Evolutionary conservation across 1,140 invertebrate species (phyloP).

Genomic region (Antheraea mylitta): DNA sequence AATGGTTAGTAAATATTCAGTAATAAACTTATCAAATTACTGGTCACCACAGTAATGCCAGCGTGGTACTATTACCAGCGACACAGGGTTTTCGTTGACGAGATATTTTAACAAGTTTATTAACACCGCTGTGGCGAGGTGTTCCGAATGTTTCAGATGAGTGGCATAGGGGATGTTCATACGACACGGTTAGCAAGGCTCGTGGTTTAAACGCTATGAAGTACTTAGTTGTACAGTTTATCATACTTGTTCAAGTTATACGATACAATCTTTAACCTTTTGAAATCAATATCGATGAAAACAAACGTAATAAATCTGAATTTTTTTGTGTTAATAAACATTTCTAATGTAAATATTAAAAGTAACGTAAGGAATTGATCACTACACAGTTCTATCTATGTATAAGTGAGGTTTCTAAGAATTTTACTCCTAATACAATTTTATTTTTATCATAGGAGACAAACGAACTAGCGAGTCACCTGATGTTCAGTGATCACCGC

Average conservation of each 20-base stretch:
- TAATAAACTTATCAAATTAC: not conserved
- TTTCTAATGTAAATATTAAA: not conserved
- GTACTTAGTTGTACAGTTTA: not conserved
- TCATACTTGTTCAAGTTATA: not conserved
- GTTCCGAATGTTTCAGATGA: slow-evolving; percentile 24
- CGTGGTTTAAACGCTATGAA: not conserved
- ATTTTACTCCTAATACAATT: too few relatives aligned
- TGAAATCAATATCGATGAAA: not conserved
- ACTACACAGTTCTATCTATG: too few relatives aligned
- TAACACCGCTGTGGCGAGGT: slow-evolving; percentile 27
- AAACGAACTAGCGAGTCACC: too few relatives aligned
- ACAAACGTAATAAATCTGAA: not conserved
- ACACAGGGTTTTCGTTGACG: slow-evolving; percentile 42
- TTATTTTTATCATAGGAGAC: too few relatives aligned
- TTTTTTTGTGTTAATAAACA: not conserved
- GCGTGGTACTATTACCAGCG: slow-evolving; percentile 21
- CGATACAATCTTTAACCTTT: not conserved
- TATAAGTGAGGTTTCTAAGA: too few relatives aligned
- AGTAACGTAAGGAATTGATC: too few relatives aligned
- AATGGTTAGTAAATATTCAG: too few relatives aligned
- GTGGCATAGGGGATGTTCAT: not conserved
- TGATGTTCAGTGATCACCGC: too few relatives aligned
- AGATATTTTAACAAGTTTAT: slow-evolving; percentile 57
- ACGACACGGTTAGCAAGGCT: not conserved
- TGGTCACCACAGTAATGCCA: slow-evolving; percentile 27